Conservation (phyloP, 2,888 invertebrate species). For the Thera obeliscata region DNA sequence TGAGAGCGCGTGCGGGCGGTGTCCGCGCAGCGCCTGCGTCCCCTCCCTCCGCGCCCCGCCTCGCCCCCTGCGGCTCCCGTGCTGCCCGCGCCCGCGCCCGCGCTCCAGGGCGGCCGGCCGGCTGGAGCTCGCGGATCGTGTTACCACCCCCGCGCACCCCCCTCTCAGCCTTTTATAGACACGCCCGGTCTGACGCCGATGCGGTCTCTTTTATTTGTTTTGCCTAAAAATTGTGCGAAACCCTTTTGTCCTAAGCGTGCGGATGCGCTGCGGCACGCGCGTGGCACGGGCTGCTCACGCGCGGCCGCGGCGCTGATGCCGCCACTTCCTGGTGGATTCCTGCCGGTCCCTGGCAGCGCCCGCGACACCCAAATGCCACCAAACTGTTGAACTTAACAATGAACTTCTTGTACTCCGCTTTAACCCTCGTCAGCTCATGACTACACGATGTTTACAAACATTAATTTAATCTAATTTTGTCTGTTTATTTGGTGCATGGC, state of each 20-base stretch:
- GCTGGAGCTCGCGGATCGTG: slow-evolving; percentile 83
- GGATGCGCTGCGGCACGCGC: slow-evolving; percentile 33
- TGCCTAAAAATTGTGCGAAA: slow-evolving; percentile 80
- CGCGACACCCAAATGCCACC: slow-evolving; percentile 54
- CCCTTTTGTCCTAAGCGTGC: slow-evolving; percentile 56
- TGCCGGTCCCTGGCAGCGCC: slow-evolving; percentile 68
- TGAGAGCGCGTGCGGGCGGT: slow-evolving; percentile 78
- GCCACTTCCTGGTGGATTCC: slow-evolving; percentile 64
- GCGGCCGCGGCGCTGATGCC: slow-evolving; percentile 50
- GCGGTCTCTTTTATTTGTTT: slow-evolving; percentile 80
- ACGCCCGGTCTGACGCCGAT: slow-evolving; percentile 77
- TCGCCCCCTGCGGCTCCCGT: slow-evolving; percentile 34
- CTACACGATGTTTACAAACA: slow-evolving; percentile 72
- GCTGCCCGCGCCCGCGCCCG: slow-evolving; percentile 40
- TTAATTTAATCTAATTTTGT: slow-evolving; percentile 65
- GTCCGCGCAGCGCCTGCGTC: slow-evolving; percentile 63
- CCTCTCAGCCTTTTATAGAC: slow-evolving; percentile 84
- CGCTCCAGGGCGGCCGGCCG: slow-evolving; percentile 80
- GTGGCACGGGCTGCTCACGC: slow-evolving; percentile 21
- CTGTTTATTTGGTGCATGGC: slow-evolving; percentile 44
- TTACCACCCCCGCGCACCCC: slow-evolving; percentile 84
- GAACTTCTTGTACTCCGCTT: slow-evolving; percentile 71
- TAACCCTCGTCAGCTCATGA: slow-evolving; percentile 54
- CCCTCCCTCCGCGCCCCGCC: slow-evolving; percentile 40
- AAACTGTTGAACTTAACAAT: slow-evolving; percentile 76